Evolutionary conservation across 2,797 vertebrate genomes (phyloP), one percentile per base, ranked within the genome.

Genomic region (Propithecus deckenii): DNA sequence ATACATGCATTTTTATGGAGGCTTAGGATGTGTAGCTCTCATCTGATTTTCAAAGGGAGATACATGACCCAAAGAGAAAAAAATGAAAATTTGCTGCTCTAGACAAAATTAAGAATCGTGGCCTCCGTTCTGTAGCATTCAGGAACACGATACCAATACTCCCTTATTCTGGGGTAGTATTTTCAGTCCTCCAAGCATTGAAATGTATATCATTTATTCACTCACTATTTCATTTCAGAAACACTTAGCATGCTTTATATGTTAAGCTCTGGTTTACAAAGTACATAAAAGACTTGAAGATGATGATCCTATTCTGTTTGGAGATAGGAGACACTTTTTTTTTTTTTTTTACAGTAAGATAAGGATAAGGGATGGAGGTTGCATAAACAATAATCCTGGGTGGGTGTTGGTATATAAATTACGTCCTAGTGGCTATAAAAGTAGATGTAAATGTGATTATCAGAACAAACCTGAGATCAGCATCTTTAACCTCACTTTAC

Each of bases 171-270:
- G 32, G 28, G 71, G 23, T 38, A 63, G 41, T 38, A 15, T 74
- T 74, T 89, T 30, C 30, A 69, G 23, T 74, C 28, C 57, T 86
- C 78, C 57, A 11, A 71, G 23, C 50, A 48, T 32, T 32, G 11
- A 92, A 57, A 43, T 59, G 8, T 43, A 0, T 88, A 32, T 32
- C 30, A 28, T 85, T 55, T 28, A 25, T 89, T 94, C 6, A 83
- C 38, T 93, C 43, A 52, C 63, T 69, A 81, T 41, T 80, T 96
- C 22, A 75, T 57, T 95, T 80, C 71, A 86, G 52, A 79, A 80
- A 91, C 17, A 83, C 22, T 89, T 20, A 7, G 48, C 25, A 2
- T n/a, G 28, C 1, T 10, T 12, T 50, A 0, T 89, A 18, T 38
- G 57, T 65, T 46, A 86, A 65, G 38, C 30, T 71, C 7, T 48